Base-by-base conservation (phyloP, 2,888 invertebrate species). In the Xylocampa areola region DNA sequence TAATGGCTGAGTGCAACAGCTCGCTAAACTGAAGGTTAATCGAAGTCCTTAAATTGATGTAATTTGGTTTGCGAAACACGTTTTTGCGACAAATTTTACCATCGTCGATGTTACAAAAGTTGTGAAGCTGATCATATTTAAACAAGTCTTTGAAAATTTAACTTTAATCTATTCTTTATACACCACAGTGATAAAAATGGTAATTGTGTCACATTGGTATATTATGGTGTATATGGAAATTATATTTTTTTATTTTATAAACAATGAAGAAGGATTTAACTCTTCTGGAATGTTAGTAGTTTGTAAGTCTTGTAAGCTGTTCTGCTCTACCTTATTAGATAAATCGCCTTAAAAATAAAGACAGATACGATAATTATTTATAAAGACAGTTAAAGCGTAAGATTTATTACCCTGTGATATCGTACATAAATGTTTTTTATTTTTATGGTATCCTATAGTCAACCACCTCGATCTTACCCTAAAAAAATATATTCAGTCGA, bases 401-500 rank as follows among this genome's bases (percentile, higher is more conserved):
- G n/a, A n/a, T n/a, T n/a, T n/a, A n/a, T n/a, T n/a, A n/a, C n/a
- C n/a, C n/a, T n/a, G n/a, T n/a, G n/a, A n/a, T n/a, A n/a, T n/a
- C n/a, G n/a, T n/a, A n/a, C n/a, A n/a, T n/a, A n/a, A n/a, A n/a
- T n/a, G n/a, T n/a, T n/a, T n/a, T n/a, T n/a, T n/a, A n/a, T n/a
- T n/a, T n/a, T n/a, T n/a, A n/a, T n/a, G n/a, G n/a, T n/a, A n/a
- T n/a, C n/a, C n/a, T n/a, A n/a, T n/a, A n/a, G n/a, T n/a, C n/a
- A n/a, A n/a, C n/a, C n/a, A n/a, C n/a, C n/a, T n/a, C n/a, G n/a
- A n/a, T n/a, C n/a, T n/a, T n/a, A n/a, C 47, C 49, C 33, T 40
- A 58, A 63, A 64, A 64, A 62, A 64, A 62, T 62, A 62, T 62
- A 50, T 44, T 43, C 49, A 49, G 49, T 63, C 30, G 35, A 17